These are phyloP conservation scores for Saccostrea cuccullata DNA, from an alignment of 1,140 invertebrate species.

Conservation along the genomic window DNA sequence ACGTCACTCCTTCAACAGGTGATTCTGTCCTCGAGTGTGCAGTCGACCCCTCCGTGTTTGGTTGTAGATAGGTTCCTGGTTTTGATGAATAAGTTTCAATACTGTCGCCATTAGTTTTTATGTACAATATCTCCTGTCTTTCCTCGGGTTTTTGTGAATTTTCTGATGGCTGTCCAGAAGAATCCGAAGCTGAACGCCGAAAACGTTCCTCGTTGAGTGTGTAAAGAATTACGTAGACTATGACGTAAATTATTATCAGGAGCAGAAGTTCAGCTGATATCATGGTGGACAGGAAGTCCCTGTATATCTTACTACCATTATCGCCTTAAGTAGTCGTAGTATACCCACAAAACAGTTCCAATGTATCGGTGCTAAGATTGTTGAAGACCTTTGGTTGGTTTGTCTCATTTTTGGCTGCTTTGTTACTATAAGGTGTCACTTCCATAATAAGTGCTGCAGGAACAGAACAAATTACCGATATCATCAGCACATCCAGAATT, in stretches of 20 bases:
- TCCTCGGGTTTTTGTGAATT: neutral
- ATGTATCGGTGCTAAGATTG: neutral
- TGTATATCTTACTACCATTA: neutral
- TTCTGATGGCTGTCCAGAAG: neutral
- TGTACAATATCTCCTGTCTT: too few species aligned
- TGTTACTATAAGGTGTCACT: neutral
- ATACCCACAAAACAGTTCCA: neutral
- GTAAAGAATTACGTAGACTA: neutral
- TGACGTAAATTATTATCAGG: neutral
- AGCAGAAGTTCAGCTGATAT: neutral
- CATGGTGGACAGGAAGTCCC: neutral
- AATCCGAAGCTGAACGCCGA: neutral
- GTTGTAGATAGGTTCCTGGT: neutral
- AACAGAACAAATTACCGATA: neutral
- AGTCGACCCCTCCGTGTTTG: neutral
- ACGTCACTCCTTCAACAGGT: neutral
- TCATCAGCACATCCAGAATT: neutral
- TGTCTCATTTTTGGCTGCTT: neutral
- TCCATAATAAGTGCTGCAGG: neutral
- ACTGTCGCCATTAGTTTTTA: neutral
- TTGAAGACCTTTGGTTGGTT: neutral
- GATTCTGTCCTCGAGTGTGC: neutral
- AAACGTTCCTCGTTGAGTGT: neutral
- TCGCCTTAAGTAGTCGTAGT: neutral
- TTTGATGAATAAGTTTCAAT: neutral